Conservation (phyloP, 2,888 invertebrate genomes). For the Coleophora deauratella region DNA sequence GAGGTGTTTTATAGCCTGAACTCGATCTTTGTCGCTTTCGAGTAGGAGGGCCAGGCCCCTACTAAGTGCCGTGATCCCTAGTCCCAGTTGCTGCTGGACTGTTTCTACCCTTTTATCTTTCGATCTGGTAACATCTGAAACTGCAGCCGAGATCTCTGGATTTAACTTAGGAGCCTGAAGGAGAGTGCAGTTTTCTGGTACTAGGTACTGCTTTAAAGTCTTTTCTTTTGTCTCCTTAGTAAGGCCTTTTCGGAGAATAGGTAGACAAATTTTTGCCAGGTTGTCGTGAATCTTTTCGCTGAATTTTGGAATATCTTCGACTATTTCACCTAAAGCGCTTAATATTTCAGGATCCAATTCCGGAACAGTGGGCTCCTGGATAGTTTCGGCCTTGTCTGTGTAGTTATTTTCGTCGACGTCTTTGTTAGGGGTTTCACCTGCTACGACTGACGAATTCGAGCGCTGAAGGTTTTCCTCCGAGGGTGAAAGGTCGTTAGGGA, state of each 20-base stretch:
- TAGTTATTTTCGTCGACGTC: too few species aligned
- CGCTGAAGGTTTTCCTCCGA: too few species aligned
- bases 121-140: neutral
- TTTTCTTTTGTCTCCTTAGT: neutral
- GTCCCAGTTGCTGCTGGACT: neutral
- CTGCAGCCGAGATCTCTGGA: neutral
- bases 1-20: constrained; percentile 3
- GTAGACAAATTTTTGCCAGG: neutral
- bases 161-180: neutral
- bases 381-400: too few species aligned
- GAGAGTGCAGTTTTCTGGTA: neutral
- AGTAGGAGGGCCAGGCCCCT: neutral
- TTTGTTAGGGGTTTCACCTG: too few species aligned
- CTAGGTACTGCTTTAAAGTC: neutral
- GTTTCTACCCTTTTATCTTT: neutral
- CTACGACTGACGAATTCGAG: too few species aligned
- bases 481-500: neutral
- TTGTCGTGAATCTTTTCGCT: neutral
- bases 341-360: neutral
- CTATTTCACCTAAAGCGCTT: neutral
- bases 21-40: neutral
- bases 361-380: too few species aligned
- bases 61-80: neutral
- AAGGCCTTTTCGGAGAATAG: neutral
- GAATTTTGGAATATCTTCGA: neutral